Conservation (phyloP, 30 jellyfish, hydroid and myxozoan genomes). For the Chironex yamaguchii region DNA sequence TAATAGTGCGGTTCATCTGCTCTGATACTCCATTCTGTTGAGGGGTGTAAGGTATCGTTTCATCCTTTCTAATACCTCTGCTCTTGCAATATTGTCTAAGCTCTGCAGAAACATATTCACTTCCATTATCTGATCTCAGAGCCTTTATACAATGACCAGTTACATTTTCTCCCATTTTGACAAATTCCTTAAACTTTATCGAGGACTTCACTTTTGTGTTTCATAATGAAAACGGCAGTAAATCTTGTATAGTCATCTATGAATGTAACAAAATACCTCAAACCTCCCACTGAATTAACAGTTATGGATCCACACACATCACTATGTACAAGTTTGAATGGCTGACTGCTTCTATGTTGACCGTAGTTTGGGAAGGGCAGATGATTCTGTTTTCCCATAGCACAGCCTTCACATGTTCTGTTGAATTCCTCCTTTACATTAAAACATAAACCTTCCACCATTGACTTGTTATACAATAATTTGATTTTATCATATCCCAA, state of each 20-base stretch:
- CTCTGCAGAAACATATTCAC: too few species aligned
- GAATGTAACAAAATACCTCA: conserved; percentile 58
- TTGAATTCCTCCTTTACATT: conserved; percentile 1
- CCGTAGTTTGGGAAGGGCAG: conserved; percentile 38
- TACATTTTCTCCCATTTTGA: too few species aligned
- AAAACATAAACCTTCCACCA: conserved; percentile 40
- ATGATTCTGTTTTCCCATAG: conserved; percentile 40
- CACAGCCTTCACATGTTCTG: conserved; percentile 70
- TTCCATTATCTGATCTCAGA: too few species aligned
- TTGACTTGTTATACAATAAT: not conserved
- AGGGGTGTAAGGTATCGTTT: too few species aligned
- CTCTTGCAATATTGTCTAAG: too few species aligned
- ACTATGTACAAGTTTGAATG: conserved; percentile 33
- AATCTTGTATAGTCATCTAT: conserved; percentile 35
- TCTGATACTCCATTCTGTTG: too few species aligned
- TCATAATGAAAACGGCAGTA: conserved; percentile 34
- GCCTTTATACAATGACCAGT: too few species aligned
- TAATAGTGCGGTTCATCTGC: too few species aligned
- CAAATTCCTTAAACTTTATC: too few species aligned
- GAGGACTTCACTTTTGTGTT: conserved; percentile 48
- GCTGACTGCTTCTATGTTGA: not conserved
- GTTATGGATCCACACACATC: conserved; percentile 71
- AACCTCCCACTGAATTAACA: conserved; percentile 67
- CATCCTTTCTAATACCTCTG: too few species aligned
- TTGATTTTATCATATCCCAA: conserved; percentile 58